Percentiles rank a stretch among this genome's conserved stretches.
phyloP scores from a whole-genome alignment of 2,113 vertebrate genomes.

The Bubo bubo region DNA sequence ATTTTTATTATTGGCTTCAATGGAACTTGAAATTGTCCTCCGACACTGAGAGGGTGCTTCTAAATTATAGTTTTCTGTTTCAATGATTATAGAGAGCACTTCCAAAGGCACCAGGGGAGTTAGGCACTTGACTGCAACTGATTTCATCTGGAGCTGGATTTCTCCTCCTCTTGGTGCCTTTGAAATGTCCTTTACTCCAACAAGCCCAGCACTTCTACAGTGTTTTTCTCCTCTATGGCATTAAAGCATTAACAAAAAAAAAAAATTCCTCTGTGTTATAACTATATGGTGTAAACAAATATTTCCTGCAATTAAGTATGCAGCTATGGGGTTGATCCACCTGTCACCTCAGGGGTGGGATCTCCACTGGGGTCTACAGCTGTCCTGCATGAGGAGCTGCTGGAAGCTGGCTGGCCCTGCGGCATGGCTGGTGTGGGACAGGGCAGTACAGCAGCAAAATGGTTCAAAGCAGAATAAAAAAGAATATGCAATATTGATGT shows the following conservation, averaged over 20 bases:
- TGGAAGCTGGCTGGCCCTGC: not conserved
- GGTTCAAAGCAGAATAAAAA: constrained; percentile 77
- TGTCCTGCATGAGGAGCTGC: not conserved
- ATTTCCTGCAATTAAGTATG: not conserved
- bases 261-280: not conserved
- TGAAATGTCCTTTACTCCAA: constrained; percentile 20
- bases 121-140: not conserved
- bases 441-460: constrained; percentile 88
- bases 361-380: not conserved
- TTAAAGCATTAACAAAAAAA: not conserved
- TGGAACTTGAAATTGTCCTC: not conserved
- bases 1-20: not conserved
- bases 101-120: constrained; percentile 30
- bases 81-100: not conserved
- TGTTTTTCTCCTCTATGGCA: not conserved
- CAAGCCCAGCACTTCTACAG: not conserved
- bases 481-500: constrained; percentile 77
- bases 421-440: not conserved
- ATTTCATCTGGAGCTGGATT: not conserved
- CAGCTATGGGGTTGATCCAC: not conserved
- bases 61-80: constrained; percentile 18
- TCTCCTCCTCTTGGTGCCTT: not conserved
- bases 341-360: not conserved
- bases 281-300: not conserved
- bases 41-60: not conserved